Evolutionary conservation across 1,140 invertebrate genomes (phyloP), one percentile per base, ranked within the genome.

Genomic region (Globodera rostochiensis): DNA sequence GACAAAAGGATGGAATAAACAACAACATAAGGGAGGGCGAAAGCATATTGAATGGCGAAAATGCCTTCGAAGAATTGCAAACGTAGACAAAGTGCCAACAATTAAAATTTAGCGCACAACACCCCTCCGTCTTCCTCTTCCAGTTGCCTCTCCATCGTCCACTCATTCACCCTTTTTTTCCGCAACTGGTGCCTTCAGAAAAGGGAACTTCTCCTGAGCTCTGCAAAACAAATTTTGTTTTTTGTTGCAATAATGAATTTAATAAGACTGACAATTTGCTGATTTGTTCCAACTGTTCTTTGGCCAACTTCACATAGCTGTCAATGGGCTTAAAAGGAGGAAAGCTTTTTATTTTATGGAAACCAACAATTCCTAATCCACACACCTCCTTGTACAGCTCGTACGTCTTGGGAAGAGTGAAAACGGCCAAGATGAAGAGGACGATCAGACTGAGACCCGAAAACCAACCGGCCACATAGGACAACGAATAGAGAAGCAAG

Each of bases 401-500:
- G 91, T 98, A 98, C 46, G 97, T 94, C 92, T 98, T 98, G 46
- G 97, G 97, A 90, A 98, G 92, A 82, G 96, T 94, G 92, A 98
- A 98, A 83, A 97, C 92, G 82, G 94, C 94, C 84, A 98, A 93
- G 90, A 96, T 95, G 87, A 93, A 88, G 4, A 86, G 49, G 15
- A 80, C 75, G 25, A 87, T 53, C 11, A 87, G 57, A 25, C 73
- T 64, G 47, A 87, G 47, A 36, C 96, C 96, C 92, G 98, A 98
- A 92, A 98, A 98, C 94, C 95, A 97, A 86, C 95, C 93, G 85
- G 96, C 96, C 86, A 98, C 92, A 90, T 98, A 98, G 49, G 96
- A 98, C 90, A 98, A 92, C 87, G 94, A 94, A 95, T 96, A 98
- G 87, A 98, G 92, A 83, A 95, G 91, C 82, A 96, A 93, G 85